Evolutionary conservation across 2,888 invertebrate species (phyloP), one percentile per base, ranked within the genome.

Genomic region (Cremastobaeus sp.): DNA sequence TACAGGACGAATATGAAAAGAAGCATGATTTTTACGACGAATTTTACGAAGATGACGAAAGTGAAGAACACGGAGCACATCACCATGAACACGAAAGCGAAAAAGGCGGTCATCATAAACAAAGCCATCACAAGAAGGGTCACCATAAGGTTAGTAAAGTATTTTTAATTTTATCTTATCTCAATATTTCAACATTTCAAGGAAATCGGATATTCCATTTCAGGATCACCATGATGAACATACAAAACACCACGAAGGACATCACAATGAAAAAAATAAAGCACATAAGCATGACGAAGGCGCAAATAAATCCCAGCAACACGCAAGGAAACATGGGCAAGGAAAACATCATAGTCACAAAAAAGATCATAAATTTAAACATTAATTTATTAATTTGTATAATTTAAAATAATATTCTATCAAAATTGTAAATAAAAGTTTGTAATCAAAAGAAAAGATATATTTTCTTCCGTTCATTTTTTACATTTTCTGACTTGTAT

Each of bases 21-120:
- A 93, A 92, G 74, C 91, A 93, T 41, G 93, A 93, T 80, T 94
- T 93, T 89, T 93, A 92, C 79, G 93, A 93, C 81, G 93, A 93
- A 84, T 91, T 91, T 54, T 91, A 93, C 17, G 93, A 93, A 79
- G 92, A 91, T 9, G 91, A 89, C 0, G 92, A 92, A 37, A 90
- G 91, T 62, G 92, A 92, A 78, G 92, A 92, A 70, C 90, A 92
- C 68, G 92, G 92, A 0, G 92, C 90, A 0, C 91, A 89, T 83
- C 90, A 90, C 70, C 87, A 90, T 9, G 90, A 92, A 35, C 89
- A 90, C 57, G 88, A 88, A 59, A 86, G 83, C 43, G 84, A 89
- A 64, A 89, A 91, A 81, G 90, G 90, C 6, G 90, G 89, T 0
- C 89, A 90, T 68, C 87, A 89, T 54, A 88, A 91, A 30, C 88